Percentiles rank a stretch among this genome's conserved stretches.
phyloP scores from a whole-genome alignment of 2,888 invertebrate genomes.

The Meta bourneti region DNA sequence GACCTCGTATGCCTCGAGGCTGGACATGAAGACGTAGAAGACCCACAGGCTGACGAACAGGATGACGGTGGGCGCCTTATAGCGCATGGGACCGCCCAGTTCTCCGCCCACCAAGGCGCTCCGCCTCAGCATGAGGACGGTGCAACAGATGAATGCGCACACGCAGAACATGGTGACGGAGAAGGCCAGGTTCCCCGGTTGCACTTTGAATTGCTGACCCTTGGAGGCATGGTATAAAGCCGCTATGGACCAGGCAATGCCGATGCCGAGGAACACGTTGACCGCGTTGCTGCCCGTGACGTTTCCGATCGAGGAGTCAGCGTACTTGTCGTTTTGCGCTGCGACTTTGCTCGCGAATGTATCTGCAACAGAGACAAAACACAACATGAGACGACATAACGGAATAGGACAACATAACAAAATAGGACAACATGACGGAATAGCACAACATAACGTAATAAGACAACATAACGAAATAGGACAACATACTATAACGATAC shows the following conservation, averaged over 20 bases:
- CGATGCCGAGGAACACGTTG: conserved; percentile 99
- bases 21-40: conserved; percentile 93
- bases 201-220: conserved; percentile 78
- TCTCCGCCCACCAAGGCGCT: conserved; percentile 89
- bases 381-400: neutral
- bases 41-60: conserved; percentile 94
- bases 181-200: conserved; percentile 91
- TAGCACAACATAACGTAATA: neutral
- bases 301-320: conserved; percentile 96
- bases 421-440: neutral
- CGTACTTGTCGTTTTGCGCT: conserved; percentile 97
- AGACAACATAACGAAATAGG: neutral
- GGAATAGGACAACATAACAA: neutral
- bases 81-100: conserved; percentile 90
- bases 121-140: conserved; percentile 90
- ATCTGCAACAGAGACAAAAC: conserved; percentile 84
- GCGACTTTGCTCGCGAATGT: conserved; percentile 99
- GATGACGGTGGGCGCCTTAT: conserved; percentile 89
- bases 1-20: conserved; percentile 94
- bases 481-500: neutral
- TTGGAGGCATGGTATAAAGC: conserved; percentile 88
- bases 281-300: conserved; percentile 99
- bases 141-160: conserved; percentile 90
- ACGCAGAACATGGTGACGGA: conserved; percentile 97
- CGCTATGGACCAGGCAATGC: conserved; percentile 98